These are phyloP conservation scores for Cotesia chilonis DNA, from an alignment of 1,140 invertebrate species.

Conservation along the genomic window DNA sequence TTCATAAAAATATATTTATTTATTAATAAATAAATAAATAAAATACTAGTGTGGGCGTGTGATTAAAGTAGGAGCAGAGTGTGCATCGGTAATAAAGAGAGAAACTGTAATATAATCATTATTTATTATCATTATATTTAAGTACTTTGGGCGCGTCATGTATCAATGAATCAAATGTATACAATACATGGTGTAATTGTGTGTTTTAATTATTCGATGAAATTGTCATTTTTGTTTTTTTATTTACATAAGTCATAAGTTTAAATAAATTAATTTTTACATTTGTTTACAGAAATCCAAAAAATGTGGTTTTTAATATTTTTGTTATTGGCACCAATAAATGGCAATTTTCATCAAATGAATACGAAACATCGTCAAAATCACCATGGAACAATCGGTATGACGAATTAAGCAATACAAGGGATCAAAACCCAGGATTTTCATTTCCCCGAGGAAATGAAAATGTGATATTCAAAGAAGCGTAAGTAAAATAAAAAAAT, in stretches of 20 bases:
- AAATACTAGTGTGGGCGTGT: no score
- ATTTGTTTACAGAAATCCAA: not conserved
- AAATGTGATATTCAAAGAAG: slow-evolving; percentile 70
- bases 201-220: not conserved
- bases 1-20: no score
- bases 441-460: slow-evolving; percentile 45
- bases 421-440: slow-evolving; percentile 30
- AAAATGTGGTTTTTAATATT: slow-evolving; percentile 38
- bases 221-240: slow-evolving; percentile 1
- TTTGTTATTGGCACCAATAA: slow-evolving; percentile 27
- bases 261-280: not conserved
- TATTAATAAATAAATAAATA: no score
- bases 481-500: slow-evolving; percentile 64
- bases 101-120: no score
- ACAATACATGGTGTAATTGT: no score
- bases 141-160: no score
- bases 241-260: no score
- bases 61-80: no score
- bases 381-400: slow-evolving; percentile 47
- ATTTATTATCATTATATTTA: no score
- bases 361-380: slow-evolving; percentile 43
- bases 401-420: slow-evolving; percentile 15
- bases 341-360: slow-evolving; percentile 28
- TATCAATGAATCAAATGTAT: no score
- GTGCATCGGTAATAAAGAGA: no score